Evolutionary conservation across 2,113 vertebrate species (phyloP).

Genomic region (Gymnocephalus cernua): DNA sequence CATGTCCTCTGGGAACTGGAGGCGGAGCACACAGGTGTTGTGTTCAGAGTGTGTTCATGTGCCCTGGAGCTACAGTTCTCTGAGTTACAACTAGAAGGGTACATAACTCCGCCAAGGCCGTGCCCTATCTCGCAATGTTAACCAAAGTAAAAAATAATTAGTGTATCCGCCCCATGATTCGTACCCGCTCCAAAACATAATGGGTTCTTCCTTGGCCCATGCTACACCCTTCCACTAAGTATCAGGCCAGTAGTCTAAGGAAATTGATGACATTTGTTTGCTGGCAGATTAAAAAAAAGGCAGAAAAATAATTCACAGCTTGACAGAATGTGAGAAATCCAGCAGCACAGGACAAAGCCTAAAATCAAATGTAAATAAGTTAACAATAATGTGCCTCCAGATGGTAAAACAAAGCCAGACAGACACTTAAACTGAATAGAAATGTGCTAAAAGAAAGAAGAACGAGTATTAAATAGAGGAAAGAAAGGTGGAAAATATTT

Average conservation of each 20-base stretch:
- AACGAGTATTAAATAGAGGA: background rate
- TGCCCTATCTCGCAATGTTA: no score
- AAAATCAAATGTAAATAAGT: slow-evolving; percentile 10
- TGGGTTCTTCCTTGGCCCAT: no score
- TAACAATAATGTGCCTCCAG: slow-evolving; percentile 11
- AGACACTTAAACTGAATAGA: background rate
- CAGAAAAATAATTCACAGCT: background rate
- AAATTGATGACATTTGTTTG: slow-evolving; percentile 54
- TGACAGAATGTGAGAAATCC: slow-evolving; percentile 8
- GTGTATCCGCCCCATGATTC: no score
- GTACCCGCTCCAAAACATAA: no score
- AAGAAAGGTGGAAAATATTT: background rate
- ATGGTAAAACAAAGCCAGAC: slow-evolving; percentile 9
- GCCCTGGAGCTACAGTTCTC: slow-evolving; percentile 1
- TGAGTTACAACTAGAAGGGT: no score
- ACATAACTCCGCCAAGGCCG: no score
- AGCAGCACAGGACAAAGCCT: background rate
- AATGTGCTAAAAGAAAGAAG: background rate
- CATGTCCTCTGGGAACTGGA: slow-evolving; percentile 50
- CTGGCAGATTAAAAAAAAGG: slow-evolving; percentile 23
- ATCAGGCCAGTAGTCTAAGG: background rate
- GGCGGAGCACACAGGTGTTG: slow-evolving; percentile 53
- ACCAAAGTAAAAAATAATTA: no score
- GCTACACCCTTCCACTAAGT: no score
- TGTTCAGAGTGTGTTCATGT: background rate